These are phyloP conservation scores for Idris sp. DNA, from an alignment of 1,140 invertebrate genomes.

Conservation along the genomic window DNA sequence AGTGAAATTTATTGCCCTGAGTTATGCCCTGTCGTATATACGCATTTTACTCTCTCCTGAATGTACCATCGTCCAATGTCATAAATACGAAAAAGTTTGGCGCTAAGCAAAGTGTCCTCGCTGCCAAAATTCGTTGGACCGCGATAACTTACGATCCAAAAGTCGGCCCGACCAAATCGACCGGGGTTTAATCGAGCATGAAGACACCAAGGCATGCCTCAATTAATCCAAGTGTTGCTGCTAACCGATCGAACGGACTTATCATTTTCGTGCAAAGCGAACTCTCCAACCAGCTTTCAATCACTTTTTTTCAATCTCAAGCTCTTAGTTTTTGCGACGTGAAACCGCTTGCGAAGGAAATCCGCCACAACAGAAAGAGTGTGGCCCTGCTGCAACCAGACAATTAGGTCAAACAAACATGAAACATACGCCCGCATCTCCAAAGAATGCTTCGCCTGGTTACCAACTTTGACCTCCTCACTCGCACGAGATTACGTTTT, in stretches of 20 bases:
- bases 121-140: conserved; percentile 58
- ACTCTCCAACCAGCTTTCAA: neutral
- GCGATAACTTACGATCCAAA: conserved; percentile 53
- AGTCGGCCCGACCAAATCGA: conserved; percentile 39
- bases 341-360: conserved; percentile 29
- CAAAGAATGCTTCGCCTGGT: conserved; percentile 22
- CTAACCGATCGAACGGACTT: conserved; percentile 34
- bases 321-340: conserved; percentile 11
- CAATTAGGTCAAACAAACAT: conserved; percentile 55
- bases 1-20: conserved; percentile 65
- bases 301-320: conserved; percentile 19
- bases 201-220: conserved; percentile 47
- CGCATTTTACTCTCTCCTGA: conserved; percentile 48
- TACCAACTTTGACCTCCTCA: conserved; percentile 22
- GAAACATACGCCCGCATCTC: conserved; percentile 19
- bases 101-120: conserved; percentile 59
- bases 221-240: conserved; percentile 60
- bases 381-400: conserved; percentile 16
- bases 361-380: conserved; percentile 16
- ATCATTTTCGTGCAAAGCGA: conserved; percentile 15
- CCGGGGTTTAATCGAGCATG: conserved; percentile 51
- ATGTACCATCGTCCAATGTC: conserved; percentile 57
- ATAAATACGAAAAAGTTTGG: conserved; percentile 63
- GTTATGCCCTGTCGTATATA: conserved; percentile 59
- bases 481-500: conserved; percentile 8